Evolutionary conservation across 2,797 vertebrate species (phyloP), one percentile per base, ranked within the genome.

Genomic region (Acanthornis magna): DNA sequence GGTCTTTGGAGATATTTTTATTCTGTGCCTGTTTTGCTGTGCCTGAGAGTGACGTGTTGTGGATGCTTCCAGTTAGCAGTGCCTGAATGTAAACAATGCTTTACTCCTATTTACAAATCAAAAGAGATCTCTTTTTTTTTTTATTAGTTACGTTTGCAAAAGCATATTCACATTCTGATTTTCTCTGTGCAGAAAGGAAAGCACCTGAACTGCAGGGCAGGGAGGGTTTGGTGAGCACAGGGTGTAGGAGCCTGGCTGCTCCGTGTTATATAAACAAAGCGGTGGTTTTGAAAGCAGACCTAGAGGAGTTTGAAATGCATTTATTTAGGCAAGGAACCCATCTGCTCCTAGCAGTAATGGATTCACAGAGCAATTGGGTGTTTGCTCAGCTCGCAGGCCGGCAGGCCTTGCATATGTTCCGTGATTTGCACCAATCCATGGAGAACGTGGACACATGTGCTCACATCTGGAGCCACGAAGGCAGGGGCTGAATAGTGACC

Each of bases 241-340:
- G 7, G 38, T 29, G 62, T 2, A 40, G 45, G 76, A 88, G 74
- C 85, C 76, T 32, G 83, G 76, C 76, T 88, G 22, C 43, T 13
- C 51, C 23, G 2, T 7, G 23, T 54, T 85, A 9, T 7, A 47
- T 27, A 95, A 96, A 95, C 83, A 93, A 76, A 34, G 27, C 4
- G 61, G 22, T 60, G 82, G 1, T 58, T 94, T 76, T 78, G 83
- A 88, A 91, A 93, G 73, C 82, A 86, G 88, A 82, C 87, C 62
- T 73, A 66, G 63, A 89, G 89, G 87, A 95, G 80, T 86, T 87
- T 91, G 83, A 94, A 91, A 93, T 66, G 51, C 22, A 3, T 93
- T 94, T 93, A 74, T 96, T 96, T 85, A 67, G 89, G 91, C 88
- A 61, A 50, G 70, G 61, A 67, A 61, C 57, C 83, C 93, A 93